Percentiles rank a stretch among this genome's conserved stretches.
These are phyloP conservation scores for Drosophila virilis DNA, from an alignment of 1,140 invertebrate species.

Conservation along the genomic window DNA sequence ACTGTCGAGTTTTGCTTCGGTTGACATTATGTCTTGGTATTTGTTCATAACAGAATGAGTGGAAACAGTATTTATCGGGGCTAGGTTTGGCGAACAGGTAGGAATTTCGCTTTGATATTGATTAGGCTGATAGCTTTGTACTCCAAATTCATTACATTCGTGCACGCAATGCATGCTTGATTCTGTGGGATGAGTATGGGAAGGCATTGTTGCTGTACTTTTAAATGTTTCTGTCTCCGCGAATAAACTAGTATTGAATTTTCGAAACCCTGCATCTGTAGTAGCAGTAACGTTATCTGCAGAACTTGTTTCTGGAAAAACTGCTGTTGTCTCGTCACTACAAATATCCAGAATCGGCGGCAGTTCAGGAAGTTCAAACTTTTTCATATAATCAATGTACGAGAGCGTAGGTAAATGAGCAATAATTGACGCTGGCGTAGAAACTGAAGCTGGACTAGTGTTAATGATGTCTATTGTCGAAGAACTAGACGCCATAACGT, in stretches of 20 bases:
- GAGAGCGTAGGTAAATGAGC: conserved; percentile 39
- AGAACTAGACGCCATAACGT: conserved; percentile 16
- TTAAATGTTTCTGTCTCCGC: not conserved
- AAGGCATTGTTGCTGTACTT: not conserved
- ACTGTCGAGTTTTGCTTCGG: not conserved
- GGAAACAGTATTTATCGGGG: not conserved
- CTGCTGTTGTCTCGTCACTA: not conserved
- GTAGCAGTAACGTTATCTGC: not conserved
- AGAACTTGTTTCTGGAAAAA: not conserved
- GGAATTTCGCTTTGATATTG: not conserved
- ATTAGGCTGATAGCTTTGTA: not conserved
- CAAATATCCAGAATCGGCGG: conserved; percentile 54
- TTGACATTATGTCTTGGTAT: not conserved
- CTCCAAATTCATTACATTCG: not conserved
- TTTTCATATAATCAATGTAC: conserved; percentile 71
- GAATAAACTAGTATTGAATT: not conserved
- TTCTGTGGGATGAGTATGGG: not conserved
- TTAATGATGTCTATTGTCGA: conserved; percentile 2
- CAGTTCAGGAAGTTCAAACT: conserved; percentile 70
- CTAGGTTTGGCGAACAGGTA: not conserved
- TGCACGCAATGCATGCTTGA: not conserved
- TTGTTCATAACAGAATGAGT: not conserved
- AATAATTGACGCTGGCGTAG: conserved; percentile 28
- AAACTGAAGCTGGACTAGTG: conserved; percentile 3
- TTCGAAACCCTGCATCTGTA: not conserved